phyloP scores from a whole-genome alignment of 1,140 invertebrate species.

The Brachionus paranguensis region DNA sequence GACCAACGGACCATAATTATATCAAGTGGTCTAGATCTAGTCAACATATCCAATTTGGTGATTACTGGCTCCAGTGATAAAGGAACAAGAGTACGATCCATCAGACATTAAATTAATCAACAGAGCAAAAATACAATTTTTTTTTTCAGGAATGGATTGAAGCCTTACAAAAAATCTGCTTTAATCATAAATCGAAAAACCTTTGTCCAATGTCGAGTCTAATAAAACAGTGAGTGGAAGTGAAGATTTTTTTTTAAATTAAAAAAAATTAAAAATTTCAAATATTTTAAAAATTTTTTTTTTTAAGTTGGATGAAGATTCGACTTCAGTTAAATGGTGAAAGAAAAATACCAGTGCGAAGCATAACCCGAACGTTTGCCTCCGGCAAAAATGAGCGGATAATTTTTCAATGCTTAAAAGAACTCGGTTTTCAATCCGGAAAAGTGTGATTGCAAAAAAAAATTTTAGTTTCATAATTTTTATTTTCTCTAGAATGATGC shows the following conservation, averaged over 20 bases:
- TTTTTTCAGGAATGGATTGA: conserved; percentile 76
- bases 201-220: conserved; percentile 86
- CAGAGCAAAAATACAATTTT: conserved; percentile 46
- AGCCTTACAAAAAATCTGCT: conserved; percentile 77
- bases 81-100: conserved; percentile 69
- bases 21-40: conserved; percentile 96
- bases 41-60: conserved; percentile 96
- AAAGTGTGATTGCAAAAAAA: conserved; percentile 59
- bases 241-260: neutral
- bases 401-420: conserved; percentile 90
- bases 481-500: conserved; percentile 62
- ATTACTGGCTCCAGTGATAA: conserved; percentile 84
- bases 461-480: neutral
- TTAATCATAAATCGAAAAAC: conserved; percentile 93
- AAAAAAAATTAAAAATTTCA: neutral
- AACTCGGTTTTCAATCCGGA: conserved; percentile 83
- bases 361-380: conserved; percentile 91
- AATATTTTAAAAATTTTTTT: conserved; percentile 43
- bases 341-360: conserved; percentile 90
- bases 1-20: conserved; percentile 95
- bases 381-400: conserved; percentile 92
- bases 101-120: conserved; percentile 44
- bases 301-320: conserved; percentile 77
- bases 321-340: conserved; percentile 83
- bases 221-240: conserved; percentile 74